phyloP scores from a whole-genome alignment of 2,113 vertebrate genomes.

The Sphyrna mokarran region DNA sequence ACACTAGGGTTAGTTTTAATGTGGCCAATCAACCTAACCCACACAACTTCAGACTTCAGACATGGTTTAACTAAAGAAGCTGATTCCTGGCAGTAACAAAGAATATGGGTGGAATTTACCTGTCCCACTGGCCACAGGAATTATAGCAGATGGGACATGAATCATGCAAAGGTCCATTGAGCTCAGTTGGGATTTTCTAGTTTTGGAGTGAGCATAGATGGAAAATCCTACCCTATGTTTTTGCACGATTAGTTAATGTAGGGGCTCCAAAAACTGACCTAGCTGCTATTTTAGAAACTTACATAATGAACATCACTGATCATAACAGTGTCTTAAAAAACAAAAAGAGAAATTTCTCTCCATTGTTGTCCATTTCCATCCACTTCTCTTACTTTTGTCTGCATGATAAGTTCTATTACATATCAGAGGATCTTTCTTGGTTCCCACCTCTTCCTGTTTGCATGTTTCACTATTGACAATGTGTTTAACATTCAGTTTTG shows the following conservation, averaged over 20 bases:
- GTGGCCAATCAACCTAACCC: too few relatives aligned
- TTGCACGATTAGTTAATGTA: neutral
- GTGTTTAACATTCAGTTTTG: neutral
- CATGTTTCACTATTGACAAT: neutral
- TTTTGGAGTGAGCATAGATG: too few relatives aligned
- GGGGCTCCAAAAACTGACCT: neutral
- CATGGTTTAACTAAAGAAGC: neutral
- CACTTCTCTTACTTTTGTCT: neutral
- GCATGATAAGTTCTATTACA: neutral
- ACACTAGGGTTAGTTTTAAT: too few relatives aligned
- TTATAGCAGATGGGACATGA: too few relatives aligned
- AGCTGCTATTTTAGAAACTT: neutral
- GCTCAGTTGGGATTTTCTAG: too few relatives aligned
- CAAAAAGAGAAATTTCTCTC: neutral
- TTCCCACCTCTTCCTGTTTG: neutral
- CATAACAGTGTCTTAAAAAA: neutral
- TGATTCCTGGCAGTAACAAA: neutral
- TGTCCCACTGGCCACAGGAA: too few relatives aligned
- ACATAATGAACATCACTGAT: neutral
- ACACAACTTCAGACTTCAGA: neutral
- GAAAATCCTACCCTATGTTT: neutral
- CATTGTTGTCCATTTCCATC: neutral
- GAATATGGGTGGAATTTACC: neutral
- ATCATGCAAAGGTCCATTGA: too few relatives aligned
- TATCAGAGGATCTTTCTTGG: neutral